phyloP scores from a whole-genome alignment of 1,140 invertebrate genomes.

The Cheumatopsyche charites region DNA sequence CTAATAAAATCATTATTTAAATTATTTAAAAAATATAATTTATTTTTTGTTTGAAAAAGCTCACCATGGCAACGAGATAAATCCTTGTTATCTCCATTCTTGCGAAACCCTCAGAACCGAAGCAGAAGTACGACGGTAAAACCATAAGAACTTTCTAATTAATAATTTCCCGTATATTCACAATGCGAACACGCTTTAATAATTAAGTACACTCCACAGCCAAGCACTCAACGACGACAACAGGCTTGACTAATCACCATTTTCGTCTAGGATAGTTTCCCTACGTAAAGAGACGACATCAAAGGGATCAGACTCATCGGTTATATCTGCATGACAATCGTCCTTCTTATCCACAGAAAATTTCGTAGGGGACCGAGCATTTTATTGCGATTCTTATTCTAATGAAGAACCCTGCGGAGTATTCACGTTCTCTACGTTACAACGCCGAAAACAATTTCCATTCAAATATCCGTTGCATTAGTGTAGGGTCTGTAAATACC shows the following conservation, averaged over 20 bases:
- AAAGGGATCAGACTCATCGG: conserved; percentile 42
- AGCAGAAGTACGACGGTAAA: background rate
- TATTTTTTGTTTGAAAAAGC: too few species aligned
- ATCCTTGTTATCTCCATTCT: too few species aligned
- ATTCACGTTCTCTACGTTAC: background rate
- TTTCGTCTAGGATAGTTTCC: background rate
- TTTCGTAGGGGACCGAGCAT: conserved; percentile 4
- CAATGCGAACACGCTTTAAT: conserved; percentile 6
- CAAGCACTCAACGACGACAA: conserved; percentile 6
- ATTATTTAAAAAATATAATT: too few species aligned
- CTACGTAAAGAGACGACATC: conserved; percentile 31
- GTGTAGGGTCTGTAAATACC: too few species aligned
- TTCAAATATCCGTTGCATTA: too few species aligned
- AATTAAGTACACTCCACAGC: background rate
- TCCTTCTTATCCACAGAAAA: conserved; percentile 13
- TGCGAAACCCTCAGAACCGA: too few species aligned
- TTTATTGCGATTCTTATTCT: conserved; percentile 49
- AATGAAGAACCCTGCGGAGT: conserved; percentile 42
- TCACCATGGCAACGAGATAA: too few species aligned
- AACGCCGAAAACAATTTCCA: background rate
- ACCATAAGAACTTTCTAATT: too few species aligned
- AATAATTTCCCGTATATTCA: background rate
- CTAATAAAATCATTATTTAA: too few species aligned
- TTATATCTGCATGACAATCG: conserved; percentile 46
- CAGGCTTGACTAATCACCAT: conserved; percentile 23